phyloP scores from a whole-genome alignment of 2,797 vertebrate genomes.

The Pseudomugil tenellus region DNA sequence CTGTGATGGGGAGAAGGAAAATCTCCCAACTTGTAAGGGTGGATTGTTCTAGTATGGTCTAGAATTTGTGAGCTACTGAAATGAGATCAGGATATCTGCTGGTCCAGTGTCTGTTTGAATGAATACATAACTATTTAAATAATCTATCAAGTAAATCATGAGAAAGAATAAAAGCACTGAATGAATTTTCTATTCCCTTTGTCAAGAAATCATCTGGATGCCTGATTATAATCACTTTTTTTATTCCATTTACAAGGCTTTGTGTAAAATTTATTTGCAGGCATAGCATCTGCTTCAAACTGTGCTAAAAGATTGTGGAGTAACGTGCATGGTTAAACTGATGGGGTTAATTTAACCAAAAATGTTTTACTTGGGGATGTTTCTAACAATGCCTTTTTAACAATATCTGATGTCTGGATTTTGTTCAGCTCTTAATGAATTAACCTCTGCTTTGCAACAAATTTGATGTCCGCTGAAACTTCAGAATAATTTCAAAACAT shows the following conservation, averaged over 20 bases:
- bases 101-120: not conserved
- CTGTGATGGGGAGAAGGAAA: not conserved
- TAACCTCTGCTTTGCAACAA: no score
- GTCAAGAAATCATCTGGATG: slow-evolving; percentile 47
- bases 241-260: not conserved
- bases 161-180: slow-evolving; percentile 72
- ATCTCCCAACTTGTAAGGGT: no score
- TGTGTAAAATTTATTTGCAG: not conserved
- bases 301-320: not conserved
- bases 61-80: not conserved
- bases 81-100: not conserved
- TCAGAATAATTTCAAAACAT: no score
- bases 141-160: slow-evolving; percentile 63
- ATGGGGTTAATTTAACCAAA: not conserved
- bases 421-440: no score
- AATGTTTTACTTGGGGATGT: not conserved
- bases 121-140: not conserved
- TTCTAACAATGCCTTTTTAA: no score
- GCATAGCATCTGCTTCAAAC: not conserved
- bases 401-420: no score
- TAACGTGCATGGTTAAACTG: not conserved
- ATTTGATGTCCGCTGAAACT: no score
- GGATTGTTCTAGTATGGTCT: not conserved
- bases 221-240: slow-evolving; percentile 53
- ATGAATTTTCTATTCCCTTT: slow-evolving; percentile 34